Evolutionary conservation across 2,888 invertebrate species (phyloP).

Genomic region (Tortricodes alternella): DNA sequence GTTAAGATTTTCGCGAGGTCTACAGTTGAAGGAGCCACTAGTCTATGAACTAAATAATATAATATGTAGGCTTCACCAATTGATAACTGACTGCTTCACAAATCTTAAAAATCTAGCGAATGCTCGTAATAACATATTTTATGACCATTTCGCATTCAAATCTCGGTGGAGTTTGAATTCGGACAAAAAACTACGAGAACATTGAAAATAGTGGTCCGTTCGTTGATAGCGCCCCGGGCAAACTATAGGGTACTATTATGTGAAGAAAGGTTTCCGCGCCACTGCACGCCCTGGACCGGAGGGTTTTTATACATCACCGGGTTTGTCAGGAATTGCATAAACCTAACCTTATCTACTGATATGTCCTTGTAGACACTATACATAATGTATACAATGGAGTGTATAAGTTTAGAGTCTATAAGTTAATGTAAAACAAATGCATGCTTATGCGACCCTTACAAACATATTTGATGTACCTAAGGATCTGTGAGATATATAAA

Average conservation of each 20-base stretch:
- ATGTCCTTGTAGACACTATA: neutral
- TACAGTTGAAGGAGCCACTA: too few species aligned
- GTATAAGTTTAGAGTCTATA: too few species aligned
- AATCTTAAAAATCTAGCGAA: too few species aligned
- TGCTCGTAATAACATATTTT: too few species aligned
- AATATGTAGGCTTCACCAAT: too few species aligned
- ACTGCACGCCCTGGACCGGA: slow-evolving; percentile 11
- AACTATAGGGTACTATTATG: slow-evolving; percentile 18
- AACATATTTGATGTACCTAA: neutral
- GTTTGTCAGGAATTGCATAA: slow-evolving; percentile 22
- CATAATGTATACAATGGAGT: neutral
- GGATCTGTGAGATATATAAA: slow-evolving; percentile 38
- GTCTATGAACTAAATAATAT: too few species aligned
- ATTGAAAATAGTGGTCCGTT: slow-evolving; percentile 27
- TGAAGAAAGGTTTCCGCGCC: slow-evolving; percentile 22
- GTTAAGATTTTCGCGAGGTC: too few species aligned
- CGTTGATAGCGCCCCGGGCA: slow-evolving; percentile 8
- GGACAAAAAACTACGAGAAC: too few species aligned
- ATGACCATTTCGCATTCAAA: too few species aligned
- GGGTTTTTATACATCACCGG: slow-evolving; percentile 22
- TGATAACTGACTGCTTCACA: too few species aligned
- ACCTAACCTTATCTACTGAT: neutral
- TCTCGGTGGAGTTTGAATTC: too few species aligned
- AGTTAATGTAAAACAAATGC: too few species aligned
- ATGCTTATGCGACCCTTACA: neutral